Percentiles rank a stretch among this genome's conserved stretches.
Evolutionary conservation across 2,113 vertebrate genomes (phyloP).

Genomic region (Glareola pratincola): DNA sequence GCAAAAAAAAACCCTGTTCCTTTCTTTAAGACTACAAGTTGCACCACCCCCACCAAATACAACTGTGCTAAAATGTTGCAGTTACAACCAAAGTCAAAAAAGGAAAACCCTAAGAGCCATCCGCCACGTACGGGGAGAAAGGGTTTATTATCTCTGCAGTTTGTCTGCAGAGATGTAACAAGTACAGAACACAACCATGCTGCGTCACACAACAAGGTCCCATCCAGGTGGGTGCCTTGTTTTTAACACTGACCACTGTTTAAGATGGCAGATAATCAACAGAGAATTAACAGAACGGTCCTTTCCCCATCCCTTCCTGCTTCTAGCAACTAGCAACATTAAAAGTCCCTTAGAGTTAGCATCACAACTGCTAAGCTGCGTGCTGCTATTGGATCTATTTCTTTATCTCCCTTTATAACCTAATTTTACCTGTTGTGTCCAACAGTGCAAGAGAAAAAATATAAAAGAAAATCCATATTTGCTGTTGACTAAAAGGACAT

Average conservation of each 20-base stretch:
- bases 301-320: neutral
- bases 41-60: neutral
- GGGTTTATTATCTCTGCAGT: neutral
- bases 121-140: neutral
- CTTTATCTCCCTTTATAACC: neutral
- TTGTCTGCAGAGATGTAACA: neutral
- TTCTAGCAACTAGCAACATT: neutral
- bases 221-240: neutral
- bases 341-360: neutral
- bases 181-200: neutral
- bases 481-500: neutral
- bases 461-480: neutral
- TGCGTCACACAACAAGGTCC: neutral
- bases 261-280: neutral
- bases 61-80: neutral
- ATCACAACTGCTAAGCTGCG: neutral
- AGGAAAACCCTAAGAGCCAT: neutral
- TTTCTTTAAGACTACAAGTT: neutral
- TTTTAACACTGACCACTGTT: neutral
- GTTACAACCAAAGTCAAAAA: neutral
- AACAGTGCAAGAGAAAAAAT: neutral
- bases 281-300: neutral
- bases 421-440: neutral
- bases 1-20: fast-evolving
- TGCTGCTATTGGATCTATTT: neutral